Base-by-base conservation (phyloP, 2,888 invertebrate species). In the Platycheirus albimanus region DNA sequence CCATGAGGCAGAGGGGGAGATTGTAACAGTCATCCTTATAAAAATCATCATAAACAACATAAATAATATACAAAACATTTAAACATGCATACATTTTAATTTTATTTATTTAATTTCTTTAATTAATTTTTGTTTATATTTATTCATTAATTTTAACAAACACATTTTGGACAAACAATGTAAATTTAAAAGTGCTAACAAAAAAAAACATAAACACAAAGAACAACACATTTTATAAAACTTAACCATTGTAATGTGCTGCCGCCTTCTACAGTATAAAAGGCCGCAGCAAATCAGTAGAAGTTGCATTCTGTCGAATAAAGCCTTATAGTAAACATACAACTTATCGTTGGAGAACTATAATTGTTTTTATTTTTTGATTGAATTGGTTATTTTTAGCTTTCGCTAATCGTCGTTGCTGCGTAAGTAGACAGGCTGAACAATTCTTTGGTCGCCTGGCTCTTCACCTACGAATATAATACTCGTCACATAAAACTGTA, bases 1-100 rank as follows among this genome's bases (percentile, higher is more conserved):
- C 17, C 41, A 24, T 66, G 51, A 20, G 66, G 49, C 51, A 51
- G 66, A 66, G 66, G 66, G 51, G 66, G 66, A 66, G 51, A 66
- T 51, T 66, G 51, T 51, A 66, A n/a, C 66, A 51, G 66, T 15
- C 64, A 64, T 54, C 52, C 13, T 38, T 13, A 49, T 24, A 24
- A 24, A 24, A 24, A 24, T 24, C 38, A 38, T 11, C n/a, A 38
- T 38, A 11, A 38, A 38, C 38, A 38, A 38, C 38, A 38, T 38
- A 38, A 38, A 38, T n/a, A n/a, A 38, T 38, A 38, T 38, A 38
- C 11, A 38, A 38, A 38, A 38, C 38, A 38, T 38, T 38, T 38
- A 38, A 38, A 38, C 38, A 38, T 38, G 38, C 11, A 38, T 38
- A 38, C 11, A 38, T 38, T 38, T 38, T 11, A 11, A 38, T 11